Conservation (phyloP, 2,888 invertebrate genomes). For the Aspidiotus rigidus region DNA sequence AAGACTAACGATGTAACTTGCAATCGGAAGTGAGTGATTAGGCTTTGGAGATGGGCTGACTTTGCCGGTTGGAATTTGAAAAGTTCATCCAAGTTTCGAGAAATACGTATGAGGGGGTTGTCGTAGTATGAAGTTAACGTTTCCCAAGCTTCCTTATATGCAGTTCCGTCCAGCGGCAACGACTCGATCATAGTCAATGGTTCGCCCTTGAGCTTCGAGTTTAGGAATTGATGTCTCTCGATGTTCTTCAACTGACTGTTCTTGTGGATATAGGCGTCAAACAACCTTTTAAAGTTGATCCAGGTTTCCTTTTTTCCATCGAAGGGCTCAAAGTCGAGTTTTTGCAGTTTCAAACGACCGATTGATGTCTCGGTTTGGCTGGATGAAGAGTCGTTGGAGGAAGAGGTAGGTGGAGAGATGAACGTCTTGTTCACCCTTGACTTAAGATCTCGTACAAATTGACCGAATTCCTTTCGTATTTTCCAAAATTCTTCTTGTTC, state of each 20-base stretch:
- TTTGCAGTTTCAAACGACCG: neutral
- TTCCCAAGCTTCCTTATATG: neutral
- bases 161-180: neutral
- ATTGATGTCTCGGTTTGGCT: too few species aligned
- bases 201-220: neutral
- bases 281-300: neutral
- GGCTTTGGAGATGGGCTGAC: too few species aligned
- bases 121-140: neutral
- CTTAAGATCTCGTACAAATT: too few species aligned
- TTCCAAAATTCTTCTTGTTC: too few species aligned
- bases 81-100: neutral
- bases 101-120: neutral
- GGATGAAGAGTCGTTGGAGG: too few species aligned
- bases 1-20: neutral
- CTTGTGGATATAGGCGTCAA: neutral
- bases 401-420: neutral
- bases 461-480: too few species aligned
- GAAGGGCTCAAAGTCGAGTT: neutral
- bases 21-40: neutral
- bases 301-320: neutral
- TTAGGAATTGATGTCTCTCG: neutral
- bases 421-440: too few species aligned
- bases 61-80: slow-evolving; percentile 1
- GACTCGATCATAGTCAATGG: neutral
- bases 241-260: neutral